A percentile compares a stretch with the other conserved stretches of the same genome.
Conservation (phyloP, 2,113 vertebrate genomes). For the Rhadina sibilatrix region DNA sequence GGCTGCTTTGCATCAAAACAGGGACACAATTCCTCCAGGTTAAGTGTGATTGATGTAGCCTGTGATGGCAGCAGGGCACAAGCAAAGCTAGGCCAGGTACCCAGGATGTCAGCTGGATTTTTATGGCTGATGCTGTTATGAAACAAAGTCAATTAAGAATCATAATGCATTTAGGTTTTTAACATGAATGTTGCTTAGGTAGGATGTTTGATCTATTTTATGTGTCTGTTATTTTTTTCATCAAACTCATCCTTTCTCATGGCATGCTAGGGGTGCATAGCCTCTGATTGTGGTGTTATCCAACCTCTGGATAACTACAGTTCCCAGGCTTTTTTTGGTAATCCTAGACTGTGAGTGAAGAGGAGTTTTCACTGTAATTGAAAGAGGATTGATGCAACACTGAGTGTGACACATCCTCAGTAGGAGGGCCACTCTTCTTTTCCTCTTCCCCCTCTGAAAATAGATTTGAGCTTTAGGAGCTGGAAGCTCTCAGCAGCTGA, state of each 20-base stretch:
- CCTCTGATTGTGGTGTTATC: not conserved
- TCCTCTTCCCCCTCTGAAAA: not conserved
- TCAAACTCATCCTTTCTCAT: not conserved
- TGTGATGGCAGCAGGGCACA: not conserved
- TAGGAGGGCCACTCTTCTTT: not conserved
- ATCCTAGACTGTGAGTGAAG: not conserved
- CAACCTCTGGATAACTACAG: not conserved
- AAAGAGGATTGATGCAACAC: not conserved
- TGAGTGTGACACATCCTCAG: not conserved
- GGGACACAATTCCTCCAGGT: not conserved
- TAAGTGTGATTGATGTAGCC: accelerated
- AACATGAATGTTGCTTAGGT: not conserved
- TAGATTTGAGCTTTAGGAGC: not conserved
- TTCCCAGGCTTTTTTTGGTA: not conserved
- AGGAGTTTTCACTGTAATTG: not conserved
- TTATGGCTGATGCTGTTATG: not conserved
- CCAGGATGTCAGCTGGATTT: not conserved
- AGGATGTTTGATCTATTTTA: not conserved
- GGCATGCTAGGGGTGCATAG: not conserved
- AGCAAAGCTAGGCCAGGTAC: not conserved
- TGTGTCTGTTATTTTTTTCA: not conserved
- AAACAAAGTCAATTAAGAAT: not conserved
- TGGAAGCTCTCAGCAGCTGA: not conserved
- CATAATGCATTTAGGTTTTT: not conserved
- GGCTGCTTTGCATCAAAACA: not conserved